Evolutionary conservation across 2,797 vertebrate species (phyloP).

Genomic region (Acanthopagrus latus): DNA sequence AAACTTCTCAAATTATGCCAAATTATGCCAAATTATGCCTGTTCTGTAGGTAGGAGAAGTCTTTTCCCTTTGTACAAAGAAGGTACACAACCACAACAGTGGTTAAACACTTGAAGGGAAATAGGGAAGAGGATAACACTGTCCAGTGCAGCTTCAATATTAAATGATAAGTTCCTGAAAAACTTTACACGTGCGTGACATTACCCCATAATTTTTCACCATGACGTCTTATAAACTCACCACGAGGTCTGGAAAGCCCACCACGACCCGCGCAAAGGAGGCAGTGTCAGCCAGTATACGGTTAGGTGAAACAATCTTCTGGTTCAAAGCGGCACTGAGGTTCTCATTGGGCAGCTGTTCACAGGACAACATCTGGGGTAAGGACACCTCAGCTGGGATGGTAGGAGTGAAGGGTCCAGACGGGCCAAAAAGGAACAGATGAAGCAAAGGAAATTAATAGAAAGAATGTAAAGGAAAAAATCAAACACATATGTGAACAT

Average conservation of each 20-base stretch:
- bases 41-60: background rate
- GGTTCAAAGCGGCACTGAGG: conserved; percentile 92
- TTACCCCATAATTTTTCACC: no score
- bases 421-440: background rate
- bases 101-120: no score
- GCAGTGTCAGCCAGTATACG: conserved; percentile 89
- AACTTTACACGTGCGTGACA: background rate
- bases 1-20: background rate
- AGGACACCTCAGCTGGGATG: conserved; percentile 75
- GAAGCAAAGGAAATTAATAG: background rate
- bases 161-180: background rate
- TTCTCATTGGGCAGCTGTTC: conserved; percentile 94
- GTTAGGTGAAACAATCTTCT: conserved; percentile 95
- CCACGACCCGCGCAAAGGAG: conserved; percentile 88
- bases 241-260: conserved; percentile 98
- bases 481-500: background rate
- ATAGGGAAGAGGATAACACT: no score
- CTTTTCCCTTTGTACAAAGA: background rate
- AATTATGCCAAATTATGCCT: no score
- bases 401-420: background rate
- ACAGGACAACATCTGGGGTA: conserved; percentile 89
- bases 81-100: background rate
- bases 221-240: conserved; percentile 79
- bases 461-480: background rate
- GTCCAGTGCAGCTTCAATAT: background rate